Conservation (phyloP, 1,140 invertebrate genomes). For the Bombus confusus region DNA sequence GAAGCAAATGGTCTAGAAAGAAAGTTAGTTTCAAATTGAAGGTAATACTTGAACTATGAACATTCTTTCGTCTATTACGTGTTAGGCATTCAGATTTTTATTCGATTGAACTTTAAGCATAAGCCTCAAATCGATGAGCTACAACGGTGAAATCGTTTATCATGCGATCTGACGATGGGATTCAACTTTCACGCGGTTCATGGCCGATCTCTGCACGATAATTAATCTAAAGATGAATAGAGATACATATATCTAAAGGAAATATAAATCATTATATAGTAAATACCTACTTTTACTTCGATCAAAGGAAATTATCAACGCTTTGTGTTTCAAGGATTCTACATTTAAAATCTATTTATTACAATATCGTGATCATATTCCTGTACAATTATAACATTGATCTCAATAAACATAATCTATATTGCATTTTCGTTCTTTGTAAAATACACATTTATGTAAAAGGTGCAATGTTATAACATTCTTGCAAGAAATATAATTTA, state of each 20-base stretch:
- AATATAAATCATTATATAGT: not conserved
- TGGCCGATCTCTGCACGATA: not conserved
- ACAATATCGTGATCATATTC: no score
- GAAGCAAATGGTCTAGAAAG: not conserved
- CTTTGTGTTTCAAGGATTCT: no score
- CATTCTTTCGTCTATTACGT: not conserved
- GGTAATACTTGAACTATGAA: no score
- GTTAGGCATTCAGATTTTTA: not conserved
- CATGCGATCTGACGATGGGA: not conserved
- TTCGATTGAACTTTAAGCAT: not conserved
- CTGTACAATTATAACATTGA: no score
- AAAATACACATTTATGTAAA: not conserved
- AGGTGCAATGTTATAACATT: not conserved
- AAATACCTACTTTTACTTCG: not conserved
- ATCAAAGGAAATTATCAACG: not conserved
- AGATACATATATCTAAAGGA: not conserved
- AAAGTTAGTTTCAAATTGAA: not conserved
- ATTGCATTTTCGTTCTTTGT: no score
- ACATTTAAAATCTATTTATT: no score
- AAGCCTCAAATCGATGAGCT: not conserved
- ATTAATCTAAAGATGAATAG: not conserved
- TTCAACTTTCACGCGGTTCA: conserved; percentile 1
- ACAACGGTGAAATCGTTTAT: not conserved
- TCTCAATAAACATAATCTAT: no score
- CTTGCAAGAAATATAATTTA: no score